A percentile compares a stretch with the other conserved stretches of the same genome.
These are phyloP conservation scores for Rhodinocichla rosea DNA, from an alignment of 2,113 vertebrate genomes.

Conservation along the genomic window DNA sequence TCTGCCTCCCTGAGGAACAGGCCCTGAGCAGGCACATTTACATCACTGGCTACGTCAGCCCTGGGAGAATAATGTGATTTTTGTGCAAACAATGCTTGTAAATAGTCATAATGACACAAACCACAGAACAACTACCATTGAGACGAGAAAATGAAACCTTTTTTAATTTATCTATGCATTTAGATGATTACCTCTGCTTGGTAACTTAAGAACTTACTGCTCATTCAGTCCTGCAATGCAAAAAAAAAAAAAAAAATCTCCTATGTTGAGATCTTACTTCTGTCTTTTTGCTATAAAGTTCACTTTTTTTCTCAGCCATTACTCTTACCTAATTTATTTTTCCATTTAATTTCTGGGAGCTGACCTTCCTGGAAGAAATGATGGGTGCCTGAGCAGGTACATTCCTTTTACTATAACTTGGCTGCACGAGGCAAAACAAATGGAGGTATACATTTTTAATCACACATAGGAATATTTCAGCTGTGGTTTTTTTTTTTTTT, in stretches of 20 bases:
- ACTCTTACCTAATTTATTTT: conserved; percentile 25
- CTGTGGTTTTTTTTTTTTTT: not conserved
- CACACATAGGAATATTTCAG: not conserved
- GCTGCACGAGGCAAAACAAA: conserved; percentile 11
- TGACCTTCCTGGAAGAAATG: conserved; percentile 35
- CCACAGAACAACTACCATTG: not conserved
- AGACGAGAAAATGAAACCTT: conserved; percentile 24
- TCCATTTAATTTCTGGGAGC: conserved; percentile 21
- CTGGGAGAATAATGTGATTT: not conserved
- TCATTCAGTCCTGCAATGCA: not conserved
- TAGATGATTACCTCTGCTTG: conserved; percentile 7
- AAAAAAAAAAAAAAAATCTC: conserved; percentile 1
- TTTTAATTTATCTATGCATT: conserved; percentile 1
- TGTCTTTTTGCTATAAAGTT: conserved; percentile 55
- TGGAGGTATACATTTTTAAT: conserved; percentile 27
- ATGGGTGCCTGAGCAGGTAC: not conserved
- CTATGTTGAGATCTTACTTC: conserved; percentile 11
- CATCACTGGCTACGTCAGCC: not conserved
- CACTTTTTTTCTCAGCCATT: conserved; percentile 43
- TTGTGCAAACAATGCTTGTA: not conserved
- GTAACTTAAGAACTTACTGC: conserved; percentile 41
- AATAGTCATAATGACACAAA: not conserved
- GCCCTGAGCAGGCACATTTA: not conserved
- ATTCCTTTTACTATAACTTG: not conserved
- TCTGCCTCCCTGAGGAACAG: not conserved